Evolutionary conservation across 2,888 invertebrate species (phyloP).

Genomic region (Smittia sp.): DNA sequence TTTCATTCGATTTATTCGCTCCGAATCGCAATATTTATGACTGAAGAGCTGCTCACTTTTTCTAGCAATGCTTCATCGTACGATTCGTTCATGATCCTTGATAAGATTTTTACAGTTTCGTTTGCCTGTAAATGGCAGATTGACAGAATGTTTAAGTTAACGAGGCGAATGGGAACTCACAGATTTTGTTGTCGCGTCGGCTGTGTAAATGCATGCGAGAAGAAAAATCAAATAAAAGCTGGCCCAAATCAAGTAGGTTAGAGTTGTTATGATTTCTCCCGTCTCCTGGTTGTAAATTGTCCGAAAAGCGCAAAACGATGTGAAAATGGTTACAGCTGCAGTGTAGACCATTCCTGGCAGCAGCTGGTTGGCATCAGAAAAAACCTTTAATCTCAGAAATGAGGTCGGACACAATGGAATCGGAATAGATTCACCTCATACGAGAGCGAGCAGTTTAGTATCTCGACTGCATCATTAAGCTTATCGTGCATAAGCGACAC

Average conservation of each 20-base stretch:
- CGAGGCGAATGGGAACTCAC: background rate
- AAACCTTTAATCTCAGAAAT: slow-evolving; percentile 10
- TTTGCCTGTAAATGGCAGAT: slow-evolving; percentile 2
- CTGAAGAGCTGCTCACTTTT: background rate
- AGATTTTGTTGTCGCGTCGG: slow-evolving; percentile 1
- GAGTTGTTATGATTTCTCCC: background rate
- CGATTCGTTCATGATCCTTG: slow-evolving; percentile 28
- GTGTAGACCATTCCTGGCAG: slow-evolving; percentile 22
- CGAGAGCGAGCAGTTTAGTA: slow-evolving; percentile 22
- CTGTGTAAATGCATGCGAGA: background rate
- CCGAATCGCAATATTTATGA: too few relatives aligned
- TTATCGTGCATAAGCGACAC: slow-evolving; percentile 37
- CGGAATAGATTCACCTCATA: slow-evolving; percentile 4
- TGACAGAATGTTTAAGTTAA: slow-evolving; percentile 1
- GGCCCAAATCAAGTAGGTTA: background rate
- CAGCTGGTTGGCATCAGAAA: slow-evolving; percentile 10
- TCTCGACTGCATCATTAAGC: slow-evolving; percentile 39
- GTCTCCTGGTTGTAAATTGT: background rate
- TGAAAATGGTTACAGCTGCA: background rate
- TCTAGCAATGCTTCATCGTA: slow-evolving; percentile 13
- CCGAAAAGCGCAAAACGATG: background rate
- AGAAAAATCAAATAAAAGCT: background rate
- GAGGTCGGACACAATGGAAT: background rate
- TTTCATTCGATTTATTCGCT: too few relatives aligned
- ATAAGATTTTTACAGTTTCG: background rate